Base-by-base conservation (phyloP, 2,797 vertebrate species). In the Diplodus sargus region DNA sequence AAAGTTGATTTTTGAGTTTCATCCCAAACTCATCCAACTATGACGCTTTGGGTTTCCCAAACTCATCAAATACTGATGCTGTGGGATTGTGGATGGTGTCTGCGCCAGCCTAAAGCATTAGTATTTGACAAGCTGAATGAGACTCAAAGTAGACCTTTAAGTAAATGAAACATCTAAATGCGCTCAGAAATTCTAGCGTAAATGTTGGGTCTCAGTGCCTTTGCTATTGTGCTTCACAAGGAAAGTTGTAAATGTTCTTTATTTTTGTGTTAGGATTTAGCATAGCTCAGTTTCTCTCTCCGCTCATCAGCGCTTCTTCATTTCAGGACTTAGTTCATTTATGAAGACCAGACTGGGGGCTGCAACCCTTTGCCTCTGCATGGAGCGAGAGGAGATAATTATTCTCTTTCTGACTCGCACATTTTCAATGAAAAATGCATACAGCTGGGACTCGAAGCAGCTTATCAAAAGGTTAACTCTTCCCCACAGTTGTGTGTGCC, bases 381-480 rank as follows among this genome's bases (percentile, higher is more conserved):
- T 47, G 39, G 66, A 90, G 76, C 25, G 58, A 69, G 80, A 89
- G 64, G 65, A 88, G 89, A 88, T 93, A 94, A 93, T 93, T 92
- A 92, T 94, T 94, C 87, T 86, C 74, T 90, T 85, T 94, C 86
- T 89, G 85, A 92, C 87, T 93, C 88, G 56, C 71, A 86, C 83
- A 87, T 90, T 90, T 34, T 89, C 63, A 52, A 90, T 93, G 83
- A 93, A 92, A 94, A 93, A 91, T 91, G 86, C 92, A 93, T 91
- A 89, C 89, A 89, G 92, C 90, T 78, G 86, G 83, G 87, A 89
- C 90, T 89, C 76, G 82, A 91, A 90, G 89, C 85, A 81, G 93
- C 86, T 91, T 89, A 90, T 93, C 87, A 90, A 92, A 92, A 92
- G 92, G 93, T 93, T 91, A 94, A 91, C 91, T 89, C 87, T 92